Conservation (phyloP, 1,140 invertebrate genomes). For the Drosophila lowei region DNA sequence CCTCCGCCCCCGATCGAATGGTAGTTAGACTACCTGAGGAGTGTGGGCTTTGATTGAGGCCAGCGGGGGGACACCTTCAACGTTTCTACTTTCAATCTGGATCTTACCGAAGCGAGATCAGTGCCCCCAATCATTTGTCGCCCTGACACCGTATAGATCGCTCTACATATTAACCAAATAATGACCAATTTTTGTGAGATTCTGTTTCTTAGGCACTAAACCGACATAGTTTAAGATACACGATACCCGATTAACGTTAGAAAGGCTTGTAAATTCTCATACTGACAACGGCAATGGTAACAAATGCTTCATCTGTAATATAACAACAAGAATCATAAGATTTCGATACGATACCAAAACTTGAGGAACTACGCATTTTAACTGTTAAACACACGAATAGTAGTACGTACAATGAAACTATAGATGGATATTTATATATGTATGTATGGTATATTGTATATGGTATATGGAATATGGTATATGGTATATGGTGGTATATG, state of each 20-base stretch:
- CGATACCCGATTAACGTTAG: conserved; percentile 30
- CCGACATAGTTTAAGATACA: conserved; percentile 46
- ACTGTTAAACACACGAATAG: conserved; percentile 59
- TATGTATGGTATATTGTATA: conserved; percentile 35
- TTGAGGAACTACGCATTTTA: conserved; percentile 61
- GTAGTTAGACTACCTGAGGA: conserved; percentile 38
- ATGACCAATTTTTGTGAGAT: conserved; percentile 74
- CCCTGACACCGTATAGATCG: conserved; percentile 11
- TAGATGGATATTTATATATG: conserved; percentile 44
- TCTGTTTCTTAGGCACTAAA: conserved; percentile 62
- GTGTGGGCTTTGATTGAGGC: background rate
- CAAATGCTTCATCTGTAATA: conserved; percentile 76
- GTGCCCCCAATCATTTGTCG: conserved; percentile 40
- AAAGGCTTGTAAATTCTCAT: conserved; percentile 75
- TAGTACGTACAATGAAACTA: conserved; percentile 41
- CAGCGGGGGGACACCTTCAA: background rate
- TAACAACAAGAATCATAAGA: conserved; percentile 60
- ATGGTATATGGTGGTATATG: conserved; percentile 8
- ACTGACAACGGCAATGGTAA: conserved; percentile 47
- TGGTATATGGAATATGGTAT: conserved; percentile 23
- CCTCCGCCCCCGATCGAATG: conserved; percentile 25
- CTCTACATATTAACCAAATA: conserved; percentile 57
- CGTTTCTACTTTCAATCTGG: conserved; percentile 12
- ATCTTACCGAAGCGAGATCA: conserved; percentile 33
- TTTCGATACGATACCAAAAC: conserved; percentile 54